These are phyloP conservation scores for Microctonus brassicae DNA, from an alignment of 2,888 invertebrate genomes.

Conservation along the genomic window DNA sequence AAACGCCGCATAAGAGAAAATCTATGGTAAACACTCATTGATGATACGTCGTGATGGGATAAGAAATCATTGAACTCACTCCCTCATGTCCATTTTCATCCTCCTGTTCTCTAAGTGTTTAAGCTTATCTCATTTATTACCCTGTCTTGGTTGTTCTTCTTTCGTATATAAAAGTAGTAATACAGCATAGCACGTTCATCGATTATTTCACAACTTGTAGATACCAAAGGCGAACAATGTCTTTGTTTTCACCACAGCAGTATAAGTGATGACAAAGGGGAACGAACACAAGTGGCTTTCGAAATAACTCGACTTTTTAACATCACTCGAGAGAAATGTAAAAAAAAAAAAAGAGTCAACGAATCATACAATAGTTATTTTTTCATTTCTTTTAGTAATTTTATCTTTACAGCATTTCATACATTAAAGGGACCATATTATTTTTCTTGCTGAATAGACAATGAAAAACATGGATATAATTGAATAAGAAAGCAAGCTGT, in stretches of 20 bases:
- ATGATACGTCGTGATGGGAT: slow-evolving; percentile 51
- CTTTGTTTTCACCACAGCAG: slow-evolving; percentile 67
- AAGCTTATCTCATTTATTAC: slow-evolving; percentile 67
- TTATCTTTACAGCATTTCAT: too few relatives aligned
- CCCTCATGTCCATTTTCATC: slow-evolving; percentile 33
- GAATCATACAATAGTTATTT: too few relatives aligned
- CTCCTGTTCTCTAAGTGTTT: slow-evolving; percentile 16
- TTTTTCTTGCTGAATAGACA: background rate
- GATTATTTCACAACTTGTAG: slow-evolving; percentile 67
- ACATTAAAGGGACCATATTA: too few relatives aligned
- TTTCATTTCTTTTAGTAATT: too few relatives aligned
- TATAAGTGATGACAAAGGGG: too few relatives aligned
- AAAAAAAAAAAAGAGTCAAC: too few relatives aligned
- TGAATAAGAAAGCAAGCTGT: background rate
- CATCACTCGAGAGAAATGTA: too few relatives aligned
- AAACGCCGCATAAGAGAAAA: slow-evolving; percentile 35
- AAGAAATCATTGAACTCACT: slow-evolving; percentile 53
- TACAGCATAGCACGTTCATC: slow-evolving; percentile 59
- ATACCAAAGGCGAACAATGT: slow-evolving; percentile 64
- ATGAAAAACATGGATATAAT: background rate
- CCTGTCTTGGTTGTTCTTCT: slow-evolving; percentile 42
- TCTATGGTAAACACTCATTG: slow-evolving; percentile 50
- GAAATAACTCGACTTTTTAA: too few relatives aligned
- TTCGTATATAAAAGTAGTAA: slow-evolving; percentile 39
- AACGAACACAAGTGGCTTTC: too few relatives aligned